A percentile compares a stretch with the other conserved stretches of the same genome.
Conservation (phyloP, 2,888 invertebrate species). For the Drosophila cyrtoloma region DNA sequence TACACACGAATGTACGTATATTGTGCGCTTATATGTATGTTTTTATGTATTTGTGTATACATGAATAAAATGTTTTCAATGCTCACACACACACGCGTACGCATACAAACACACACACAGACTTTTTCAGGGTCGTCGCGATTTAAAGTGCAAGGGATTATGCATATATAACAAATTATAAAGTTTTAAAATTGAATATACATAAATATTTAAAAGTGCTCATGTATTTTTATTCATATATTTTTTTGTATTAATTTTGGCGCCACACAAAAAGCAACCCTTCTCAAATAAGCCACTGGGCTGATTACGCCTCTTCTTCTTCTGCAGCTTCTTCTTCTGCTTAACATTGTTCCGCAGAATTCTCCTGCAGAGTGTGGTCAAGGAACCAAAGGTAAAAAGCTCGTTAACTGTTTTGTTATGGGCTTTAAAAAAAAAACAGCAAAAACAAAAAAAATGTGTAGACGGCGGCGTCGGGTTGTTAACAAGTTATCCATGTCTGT, state of each 20-base stretch:
- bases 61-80: constrained; percentile 4
- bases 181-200: neutral
- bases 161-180: neutral
- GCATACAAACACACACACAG: neutral
- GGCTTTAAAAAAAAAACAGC: constrained; percentile 32
- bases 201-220: neutral
- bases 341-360: constrained; percentile 45
- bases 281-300: constrained; percentile 16
- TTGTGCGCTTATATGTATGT: neutral
- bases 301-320: constrained; percentile 20
- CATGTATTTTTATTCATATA: neutral
- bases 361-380: constrained; percentile 28
- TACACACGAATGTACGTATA: neutral
- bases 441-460: constrained; percentile 14
- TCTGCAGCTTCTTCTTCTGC: constrained; percentile 19
- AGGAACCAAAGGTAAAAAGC: constrained; percentile 52
- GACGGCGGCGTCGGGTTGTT: constrained; percentile 42
- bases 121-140: neutral
- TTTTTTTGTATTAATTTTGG: neutral
- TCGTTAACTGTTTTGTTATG: constrained; percentile 67
- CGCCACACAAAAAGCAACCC: neutral
- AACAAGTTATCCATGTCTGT: constrained; percentile 38
- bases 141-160: neutral
- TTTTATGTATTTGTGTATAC: neutral
- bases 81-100: neutral